phyloP scores from a whole-genome alignment of 2,888 invertebrate genomes.

The Melitaea athalia region DNA sequence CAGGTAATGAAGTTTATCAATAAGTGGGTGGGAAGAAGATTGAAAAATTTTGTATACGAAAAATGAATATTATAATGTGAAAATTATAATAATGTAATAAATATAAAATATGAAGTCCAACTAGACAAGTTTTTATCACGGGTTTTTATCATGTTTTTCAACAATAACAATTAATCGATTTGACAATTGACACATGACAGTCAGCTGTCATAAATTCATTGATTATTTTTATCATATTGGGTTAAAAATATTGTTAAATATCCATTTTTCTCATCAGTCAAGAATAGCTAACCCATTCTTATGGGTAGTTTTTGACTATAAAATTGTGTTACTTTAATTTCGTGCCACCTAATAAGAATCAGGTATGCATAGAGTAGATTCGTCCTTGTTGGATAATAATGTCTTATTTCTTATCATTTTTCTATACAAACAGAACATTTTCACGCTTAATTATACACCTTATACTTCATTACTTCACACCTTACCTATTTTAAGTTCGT shows the following conservation, averaged over 20 bases:
- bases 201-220: constrained; percentile 37
- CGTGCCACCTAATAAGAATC: constrained; percentile 1
- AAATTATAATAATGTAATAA: too few relatives aligned
- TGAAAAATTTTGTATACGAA: too few relatives aligned
- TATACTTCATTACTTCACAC: constrained; percentile 15
- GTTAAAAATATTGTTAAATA: constrained; percentile 35
- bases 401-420: constrained; percentile 58
- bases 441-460: constrained; percentile 46
- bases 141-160: too few relatives aligned
- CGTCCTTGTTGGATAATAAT: constrained; percentile 52
- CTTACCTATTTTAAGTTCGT: background rate
- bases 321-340: background rate
- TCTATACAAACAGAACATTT: constrained; percentile 65
- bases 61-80: too few relatives aligned
- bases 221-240: constrained; percentile 40
- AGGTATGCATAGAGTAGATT: constrained; percentile 53
- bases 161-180: background rate
- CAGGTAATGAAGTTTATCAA: too few relatives aligned
- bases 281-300: constrained; percentile 32
- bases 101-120: too few relatives aligned
- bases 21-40: too few relatives aligned
- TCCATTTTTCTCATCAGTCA: constrained; percentile 34
- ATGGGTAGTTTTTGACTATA: constrained; percentile 32
- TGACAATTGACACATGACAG: constrained; percentile 19
- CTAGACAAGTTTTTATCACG: too few relatives aligned